Evolutionary conservation across 2,113 vertebrate genomes (phyloP).

Genomic region (Ceyx margarethae): DNA sequence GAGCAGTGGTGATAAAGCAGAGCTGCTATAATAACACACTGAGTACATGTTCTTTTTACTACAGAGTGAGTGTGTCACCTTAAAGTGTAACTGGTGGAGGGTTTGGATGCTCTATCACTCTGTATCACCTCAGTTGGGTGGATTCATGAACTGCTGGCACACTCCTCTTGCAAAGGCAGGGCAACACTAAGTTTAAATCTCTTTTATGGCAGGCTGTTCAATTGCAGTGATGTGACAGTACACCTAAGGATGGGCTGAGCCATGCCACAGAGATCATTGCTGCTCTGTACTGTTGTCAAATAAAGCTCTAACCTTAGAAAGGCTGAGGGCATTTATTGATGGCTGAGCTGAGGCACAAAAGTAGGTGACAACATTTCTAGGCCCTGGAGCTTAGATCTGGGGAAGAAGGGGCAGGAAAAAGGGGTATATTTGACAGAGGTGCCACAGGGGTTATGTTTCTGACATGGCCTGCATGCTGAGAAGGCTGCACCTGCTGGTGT

Average conservation of each 20-base stretch:
- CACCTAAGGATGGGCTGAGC: slow-evolving; percentile 18
- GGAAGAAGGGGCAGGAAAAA: not conserved
- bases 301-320: slow-evolving; percentile 27
- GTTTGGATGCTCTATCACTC: not conserved
- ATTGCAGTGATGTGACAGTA: slow-evolving; percentile 4
- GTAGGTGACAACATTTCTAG: slow-evolving; percentile 4
- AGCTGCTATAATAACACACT: not conserved
- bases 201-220: slow-evolving; percentile 24
- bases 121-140: not conserved
- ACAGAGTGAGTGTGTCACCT: not conserved
- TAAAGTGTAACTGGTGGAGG: not conserved
- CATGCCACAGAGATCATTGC: not conserved
- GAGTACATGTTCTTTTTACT: not conserved
- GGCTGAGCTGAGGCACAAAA: slow-evolving; percentile 36
- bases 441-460: not conserved
- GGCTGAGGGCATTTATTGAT: slow-evolving; percentile 28
- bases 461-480: not conserved
- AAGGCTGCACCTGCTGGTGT: not conserved
- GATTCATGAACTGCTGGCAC: slow-evolving; percentile 41
- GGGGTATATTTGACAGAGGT: not conserved
- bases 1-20: not conserved
- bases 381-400: not conserved
- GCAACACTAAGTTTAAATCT: slow-evolving; percentile 45
- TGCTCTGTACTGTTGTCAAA: slow-evolving; percentile 43
- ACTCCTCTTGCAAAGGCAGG: slow-evolving; percentile 14